phyloP scores from a whole-genome alignment of 2,113 vertebrate species.

The Pachycephala philippinensis region DNA sequence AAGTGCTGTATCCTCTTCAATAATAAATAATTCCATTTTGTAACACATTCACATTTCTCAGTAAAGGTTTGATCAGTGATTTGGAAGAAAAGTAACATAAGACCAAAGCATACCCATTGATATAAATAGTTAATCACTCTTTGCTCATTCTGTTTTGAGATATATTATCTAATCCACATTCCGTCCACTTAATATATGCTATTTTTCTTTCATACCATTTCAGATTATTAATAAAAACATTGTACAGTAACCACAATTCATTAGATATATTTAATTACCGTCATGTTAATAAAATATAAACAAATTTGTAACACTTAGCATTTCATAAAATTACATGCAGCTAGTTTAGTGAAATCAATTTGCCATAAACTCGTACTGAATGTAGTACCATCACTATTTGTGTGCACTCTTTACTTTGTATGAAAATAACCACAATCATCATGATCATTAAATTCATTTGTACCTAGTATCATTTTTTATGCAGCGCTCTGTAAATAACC shows the following conservation, averaged over 20 bases:
- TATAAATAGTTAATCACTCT: background rate
- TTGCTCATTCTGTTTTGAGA: background rate
- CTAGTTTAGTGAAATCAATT: background rate
- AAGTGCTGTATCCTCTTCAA: background rate
- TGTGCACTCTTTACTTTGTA: background rate
- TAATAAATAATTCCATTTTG: background rate
- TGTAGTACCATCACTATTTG: background rate
- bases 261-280: background rate
- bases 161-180: background rate
- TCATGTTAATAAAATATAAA: background rate
- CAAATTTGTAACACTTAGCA: background rate
- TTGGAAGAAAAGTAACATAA: background rate
- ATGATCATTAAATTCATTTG: background rate
- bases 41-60: background rate
- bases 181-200: background rate
- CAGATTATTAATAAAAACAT: background rate
- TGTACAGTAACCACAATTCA: background rate
- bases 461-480: background rate
- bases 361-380: background rate
- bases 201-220: background rate
- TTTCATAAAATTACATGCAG: background rate
- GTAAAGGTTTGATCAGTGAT: background rate
- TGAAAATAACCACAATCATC: background rate
- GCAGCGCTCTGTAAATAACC: background rate
- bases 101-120: background rate